phyloP scores from a whole-genome alignment of 2,888 invertebrate genomes.

The Tenthredo distinguenda region DNA sequence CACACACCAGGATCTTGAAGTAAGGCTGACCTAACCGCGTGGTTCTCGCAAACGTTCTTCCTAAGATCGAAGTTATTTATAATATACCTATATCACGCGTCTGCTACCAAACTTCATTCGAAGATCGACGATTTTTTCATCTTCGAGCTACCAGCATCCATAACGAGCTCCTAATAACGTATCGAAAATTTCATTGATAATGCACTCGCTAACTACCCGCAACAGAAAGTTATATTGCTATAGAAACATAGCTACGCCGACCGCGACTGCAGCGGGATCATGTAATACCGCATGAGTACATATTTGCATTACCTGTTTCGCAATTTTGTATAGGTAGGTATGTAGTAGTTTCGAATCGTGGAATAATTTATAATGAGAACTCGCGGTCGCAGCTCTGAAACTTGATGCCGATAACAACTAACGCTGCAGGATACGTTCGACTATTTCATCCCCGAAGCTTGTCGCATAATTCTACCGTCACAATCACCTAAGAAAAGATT shows the following conservation, averaged over 20 bases:
- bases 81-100: neutral
- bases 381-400: neutral
- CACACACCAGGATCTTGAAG: neutral
- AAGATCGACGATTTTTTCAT: neutral
- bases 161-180: neutral
- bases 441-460: neutral
- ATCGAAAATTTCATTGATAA: neutral
- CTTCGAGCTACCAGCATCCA: too few species aligned
- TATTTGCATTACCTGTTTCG: neutral
- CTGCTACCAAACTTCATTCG: neutral
- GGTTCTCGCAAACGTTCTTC: neutral
- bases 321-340: neutral
- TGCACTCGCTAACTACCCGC: neutral
- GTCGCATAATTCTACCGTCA: neutral
- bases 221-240: neutral
- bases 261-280: neutral
- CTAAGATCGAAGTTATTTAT: neutral
- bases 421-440: slow-evolving; percentile 12
- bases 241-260: neutral
- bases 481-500: neutral
- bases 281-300: neutral
- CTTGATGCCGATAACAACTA: slow-evolving; percentile 8
- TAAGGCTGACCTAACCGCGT: neutral
- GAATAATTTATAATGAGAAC: slow-evolving; percentile 13
- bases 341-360: neutral